Evolutionary conservation across 2,888 invertebrate species (phyloP).

Genomic region (Macroteleia sp.): DNA sequence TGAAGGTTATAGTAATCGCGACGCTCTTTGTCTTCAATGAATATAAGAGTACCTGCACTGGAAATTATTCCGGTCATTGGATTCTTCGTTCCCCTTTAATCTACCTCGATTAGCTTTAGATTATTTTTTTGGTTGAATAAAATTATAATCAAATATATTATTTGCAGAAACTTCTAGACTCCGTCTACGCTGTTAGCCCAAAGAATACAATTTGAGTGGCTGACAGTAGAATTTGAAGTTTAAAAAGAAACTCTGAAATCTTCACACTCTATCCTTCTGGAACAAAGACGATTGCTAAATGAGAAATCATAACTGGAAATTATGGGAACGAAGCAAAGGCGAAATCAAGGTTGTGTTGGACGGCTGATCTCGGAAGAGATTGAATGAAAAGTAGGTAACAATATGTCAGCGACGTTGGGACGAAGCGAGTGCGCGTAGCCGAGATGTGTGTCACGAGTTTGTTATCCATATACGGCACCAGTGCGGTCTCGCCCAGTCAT

Average conservation of each 20-base stretch:
- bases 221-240: too few species aligned
- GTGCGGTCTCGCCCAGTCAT: constrained; percentile 73
- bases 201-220: too few species aligned
- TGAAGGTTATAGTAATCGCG: constrained; percentile 52
- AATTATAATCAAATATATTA: too few species aligned
- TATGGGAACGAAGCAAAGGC: constrained; percentile 3
- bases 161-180: too few species aligned
- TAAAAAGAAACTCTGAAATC: too few species aligned
- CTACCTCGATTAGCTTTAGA: constrained; percentile 3
- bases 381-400: constrained; percentile 56
- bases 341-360: constrained; percentile 24
- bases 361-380: constrained; percentile 11
- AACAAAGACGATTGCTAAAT: constrained; percentile 19
- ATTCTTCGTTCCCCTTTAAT: constrained; percentile 2
- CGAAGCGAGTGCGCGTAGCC: constrained; percentile 66
- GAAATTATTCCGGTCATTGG: constrained; percentile 15
- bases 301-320: background rate
- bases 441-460: constrained; percentile 79
- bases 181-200: too few species aligned
- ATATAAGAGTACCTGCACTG: constrained; percentile 34
- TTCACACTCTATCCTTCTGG: too few species aligned
- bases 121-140: too few species aligned
- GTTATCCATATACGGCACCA: constrained; percentile 77
- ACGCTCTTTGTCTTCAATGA: constrained; percentile 54
- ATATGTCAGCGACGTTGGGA: constrained; percentile 23